Base-by-base conservation (phyloP, 2,797 vertebrate genomes). In the Neopelma chrysocephalum region DNA sequence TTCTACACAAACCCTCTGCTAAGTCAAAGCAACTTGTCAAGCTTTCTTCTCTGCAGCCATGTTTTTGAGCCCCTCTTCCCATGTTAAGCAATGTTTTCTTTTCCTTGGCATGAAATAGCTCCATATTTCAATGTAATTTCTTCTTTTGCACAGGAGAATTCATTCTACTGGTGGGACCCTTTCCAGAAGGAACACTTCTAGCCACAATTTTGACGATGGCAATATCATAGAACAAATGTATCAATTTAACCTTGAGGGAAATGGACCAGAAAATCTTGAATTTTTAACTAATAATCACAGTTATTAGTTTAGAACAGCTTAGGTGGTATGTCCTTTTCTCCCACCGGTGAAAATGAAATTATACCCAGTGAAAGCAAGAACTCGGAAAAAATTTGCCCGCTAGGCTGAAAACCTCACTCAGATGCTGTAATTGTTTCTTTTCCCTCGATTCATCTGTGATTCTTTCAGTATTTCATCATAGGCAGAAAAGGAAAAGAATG, bases 81-180 rank as follows among this genome's bases (percentile, higher is more conserved):
- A 91, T 77, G 78, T 68, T 95, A 97, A 97, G 77, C 81, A 93
- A 79, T 88, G 79, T 96, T 97, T 96, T 96, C 82, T 97, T 97
- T 98, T 96, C 84, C 72, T 94, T 97, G 92, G 83, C 90, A 95
- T 94, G 93, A 97, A 97, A 96, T 95, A 97, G 71, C 61, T 97
- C 57, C 66, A 71, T 94, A 94, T 96, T 97, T 95, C 1, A 8
- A 91, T 86, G 92, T 60, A 1, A 92, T 92, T 95, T 95, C 87
- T 97, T 96, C 94, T 96, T 81, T 96, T 96, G 57, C 82, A 92
- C 56, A 84, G 83, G 77, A 95, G 69, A 73, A 32, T 75, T 94
- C 18, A 29, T 97, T 94, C 90, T 95, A 87, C 86, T 96, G 77
- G 79, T 95, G 89, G 32, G 31, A 93, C 72, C 72, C 54, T 94